phyloP scores from a whole-genome alignment of 2,797 vertebrate species.

The Lacerta viridis region DNA sequence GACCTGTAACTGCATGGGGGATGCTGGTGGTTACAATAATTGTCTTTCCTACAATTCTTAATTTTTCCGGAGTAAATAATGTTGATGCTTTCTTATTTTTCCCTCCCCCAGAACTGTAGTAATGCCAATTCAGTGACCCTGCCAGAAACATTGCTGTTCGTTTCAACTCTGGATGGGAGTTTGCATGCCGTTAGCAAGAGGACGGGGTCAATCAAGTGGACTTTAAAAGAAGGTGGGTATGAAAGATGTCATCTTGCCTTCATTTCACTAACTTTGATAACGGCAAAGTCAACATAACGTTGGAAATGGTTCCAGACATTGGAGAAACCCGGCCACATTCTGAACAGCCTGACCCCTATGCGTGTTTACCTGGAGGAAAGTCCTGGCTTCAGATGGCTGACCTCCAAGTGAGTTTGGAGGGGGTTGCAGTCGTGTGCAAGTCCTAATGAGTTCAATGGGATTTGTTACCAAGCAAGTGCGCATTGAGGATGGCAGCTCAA shows the following conservation, averaged over 20 bases:
- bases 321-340: neutral
- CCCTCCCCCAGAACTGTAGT: slow-evolving; percentile 81
- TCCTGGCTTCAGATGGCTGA: neutral
- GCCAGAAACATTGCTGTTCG: slow-evolving; percentile 94
- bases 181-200: slow-evolving; percentile 97
- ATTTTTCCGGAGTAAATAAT: neutral
- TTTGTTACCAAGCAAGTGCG: neutral
- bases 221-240: slow-evolving; percentile 95
- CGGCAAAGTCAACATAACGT: slow-evolving; percentile 2
- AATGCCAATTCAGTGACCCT: slow-evolving; percentile 89
- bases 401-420: neutral
- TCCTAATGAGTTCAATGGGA: neutral
- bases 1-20: neutral
- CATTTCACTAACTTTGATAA: neutral
- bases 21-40: neutral
- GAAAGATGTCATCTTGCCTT: slow-evolving; percentile 10
- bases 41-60: neutral
- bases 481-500: neutral
- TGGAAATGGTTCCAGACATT: slow-evolving; percentile 6
- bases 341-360: neutral
- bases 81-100: slow-evolving; percentile 25
- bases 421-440: neutral
- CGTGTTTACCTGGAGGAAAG: neutral
- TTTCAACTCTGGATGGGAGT: slow-evolving; percentile 96
- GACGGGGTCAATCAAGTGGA: slow-evolving; percentile 96